phyloP scores from a whole-genome alignment of 2,797 vertebrate genomes.

The Pseudochromis fuscus region DNA sequence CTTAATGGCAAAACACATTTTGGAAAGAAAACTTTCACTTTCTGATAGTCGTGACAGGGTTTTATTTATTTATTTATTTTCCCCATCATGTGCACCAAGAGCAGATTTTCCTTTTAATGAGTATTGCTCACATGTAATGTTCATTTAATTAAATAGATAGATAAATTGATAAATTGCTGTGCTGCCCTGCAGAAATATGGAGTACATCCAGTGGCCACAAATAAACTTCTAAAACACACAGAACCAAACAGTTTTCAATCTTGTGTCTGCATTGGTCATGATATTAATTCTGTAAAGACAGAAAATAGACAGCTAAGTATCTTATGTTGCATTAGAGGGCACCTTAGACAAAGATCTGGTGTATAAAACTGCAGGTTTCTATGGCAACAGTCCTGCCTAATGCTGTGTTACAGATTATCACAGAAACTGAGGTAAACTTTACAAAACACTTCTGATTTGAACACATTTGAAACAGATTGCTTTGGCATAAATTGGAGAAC shows the following conservation, averaged over 20 bases:
- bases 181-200: background rate
- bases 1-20: conserved; percentile 46
- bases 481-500: background rate
- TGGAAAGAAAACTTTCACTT: conserved; percentile 42
- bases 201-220: too few relatives aligned
- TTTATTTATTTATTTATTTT: background rate
- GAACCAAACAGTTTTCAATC: background rate
- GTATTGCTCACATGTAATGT: conserved; percentile 4
- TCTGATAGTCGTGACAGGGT: conserved; percentile 8
- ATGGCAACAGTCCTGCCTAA: conserved; percentile 22
- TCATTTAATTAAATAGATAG: background rate
- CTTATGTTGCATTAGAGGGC: background rate
- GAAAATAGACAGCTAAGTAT: background rate
- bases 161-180: background rate
- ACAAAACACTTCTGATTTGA: background rate
- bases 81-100: background rate
- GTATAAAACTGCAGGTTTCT: conserved; percentile 21
- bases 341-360: background rate
- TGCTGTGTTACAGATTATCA: background rate
- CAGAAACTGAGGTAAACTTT: background rate
- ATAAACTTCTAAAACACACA: background rate
- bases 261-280: background rate
- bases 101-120: conserved; percentile 6
- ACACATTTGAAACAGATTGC: too few relatives aligned
- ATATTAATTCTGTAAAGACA: background rate